A percentile compares a stretch with the other conserved stretches of the same genome.
Evolutionary conservation across 2,113 vertebrate species (phyloP).

Genomic region (Dryoscopus gambensis): DNA sequence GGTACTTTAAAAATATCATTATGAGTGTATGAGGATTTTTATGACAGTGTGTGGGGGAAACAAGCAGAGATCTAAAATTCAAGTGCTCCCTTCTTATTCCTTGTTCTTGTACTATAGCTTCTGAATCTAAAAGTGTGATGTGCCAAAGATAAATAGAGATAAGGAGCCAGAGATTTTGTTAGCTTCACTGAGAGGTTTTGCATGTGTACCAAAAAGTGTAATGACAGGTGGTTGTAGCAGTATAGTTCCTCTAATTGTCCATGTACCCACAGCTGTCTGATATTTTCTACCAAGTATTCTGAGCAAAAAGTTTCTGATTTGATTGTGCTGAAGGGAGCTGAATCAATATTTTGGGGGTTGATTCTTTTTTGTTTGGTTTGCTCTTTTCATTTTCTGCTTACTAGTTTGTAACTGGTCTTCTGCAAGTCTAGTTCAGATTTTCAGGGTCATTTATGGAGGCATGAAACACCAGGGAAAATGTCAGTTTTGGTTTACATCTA

Average conservation of each 20-base stretch:
- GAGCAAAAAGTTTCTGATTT: not conserved
- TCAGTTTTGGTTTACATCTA: constrained; percentile 5
- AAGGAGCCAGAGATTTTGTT: not conserved
- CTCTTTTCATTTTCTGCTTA: not conserved
- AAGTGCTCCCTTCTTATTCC: not conserved
- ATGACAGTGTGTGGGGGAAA: not conserved
- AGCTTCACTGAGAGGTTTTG: not conserved
- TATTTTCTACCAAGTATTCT: not conserved
- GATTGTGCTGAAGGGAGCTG: not conserved
- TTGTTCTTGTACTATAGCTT: not conserved
- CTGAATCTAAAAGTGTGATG: not conserved
- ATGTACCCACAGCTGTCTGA: not conserved
- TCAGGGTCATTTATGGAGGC: not conserved
- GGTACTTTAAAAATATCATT: not conserved
- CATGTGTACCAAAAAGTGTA: not conserved
- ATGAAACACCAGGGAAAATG: not conserved
- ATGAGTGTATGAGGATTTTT: not conserved
- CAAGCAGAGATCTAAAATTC: not conserved
- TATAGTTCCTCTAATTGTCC: not conserved
- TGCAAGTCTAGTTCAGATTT: not conserved
- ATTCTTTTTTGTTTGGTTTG: not conserved
- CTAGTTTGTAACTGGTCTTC: not conserved
- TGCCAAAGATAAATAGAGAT: not conserved
- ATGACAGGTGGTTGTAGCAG: not conserved
- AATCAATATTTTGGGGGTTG: not conserved